Conservation (phyloP, 1,140 invertebrate genomes). For the Bombus pyrosoma region DNA sequence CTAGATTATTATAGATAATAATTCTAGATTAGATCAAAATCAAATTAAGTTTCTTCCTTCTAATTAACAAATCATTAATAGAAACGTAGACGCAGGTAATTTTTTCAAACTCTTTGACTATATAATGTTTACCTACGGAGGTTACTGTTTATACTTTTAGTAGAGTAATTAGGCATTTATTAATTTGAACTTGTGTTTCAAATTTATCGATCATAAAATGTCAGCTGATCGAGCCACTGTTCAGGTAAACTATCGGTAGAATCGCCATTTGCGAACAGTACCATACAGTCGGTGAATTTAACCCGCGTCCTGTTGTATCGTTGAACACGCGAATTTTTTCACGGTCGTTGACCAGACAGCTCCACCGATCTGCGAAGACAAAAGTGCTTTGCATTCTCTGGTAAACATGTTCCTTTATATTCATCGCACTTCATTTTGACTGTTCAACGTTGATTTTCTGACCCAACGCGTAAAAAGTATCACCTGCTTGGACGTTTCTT, state of each 20-base stretch:
- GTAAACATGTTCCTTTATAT: constrained; percentile 32
- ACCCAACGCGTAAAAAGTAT: neutral
- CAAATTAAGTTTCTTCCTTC: neutral
- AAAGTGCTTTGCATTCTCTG: constrained; percentile 42
- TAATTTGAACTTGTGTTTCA: neutral
- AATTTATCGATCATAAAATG: neutral
- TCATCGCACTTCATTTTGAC: neutral
- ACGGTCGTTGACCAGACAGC: constrained; percentile 46
- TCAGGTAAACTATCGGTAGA: neutral
- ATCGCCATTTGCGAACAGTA: neutral
- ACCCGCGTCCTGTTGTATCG: constrained; percentile 19
- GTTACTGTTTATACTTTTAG: neutral
- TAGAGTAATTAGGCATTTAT: neutral
- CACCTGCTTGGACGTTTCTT: no score
- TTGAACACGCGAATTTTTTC: constrained; percentile 44
- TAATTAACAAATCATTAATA: neutral
- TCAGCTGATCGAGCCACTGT: neutral
- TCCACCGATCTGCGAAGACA: constrained; percentile 27
- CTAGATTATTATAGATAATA: neutral
- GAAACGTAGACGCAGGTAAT: neutral
- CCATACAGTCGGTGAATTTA: constrained; percentile 18
- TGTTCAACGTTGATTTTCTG: neutral
- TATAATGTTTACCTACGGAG: neutral
- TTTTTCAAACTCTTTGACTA: neutral
- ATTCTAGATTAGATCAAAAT: neutral